Evolutionary conservation across 2,113 vertebrate species (phyloP), one percentile per base, ranked within the genome.

Genomic region (Hirundichthys speculiger): DNA sequence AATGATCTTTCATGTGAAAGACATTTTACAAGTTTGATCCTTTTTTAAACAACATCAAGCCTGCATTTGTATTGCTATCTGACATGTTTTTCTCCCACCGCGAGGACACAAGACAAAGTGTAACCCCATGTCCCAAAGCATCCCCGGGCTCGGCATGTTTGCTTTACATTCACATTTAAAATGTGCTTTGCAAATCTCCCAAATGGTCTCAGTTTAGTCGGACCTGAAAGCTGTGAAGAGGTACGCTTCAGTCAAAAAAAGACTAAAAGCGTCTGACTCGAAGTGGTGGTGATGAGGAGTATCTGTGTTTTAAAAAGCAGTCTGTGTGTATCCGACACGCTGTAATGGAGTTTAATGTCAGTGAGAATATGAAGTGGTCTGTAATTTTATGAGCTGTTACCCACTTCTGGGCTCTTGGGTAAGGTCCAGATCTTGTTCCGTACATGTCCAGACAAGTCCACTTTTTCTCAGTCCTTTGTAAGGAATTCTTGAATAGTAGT

Each of bases 131-230:
- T 66, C 55, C 63, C 40, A 64, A n/a, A 73, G 66, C 79, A 82
- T 55, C 49, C 45, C 53, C n/a, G 41, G 53, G 48, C 52, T 43
- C 12, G 21, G 73, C 50, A 65, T 66, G 41, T 80, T 84, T 75
- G 63, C 68, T 75, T 84, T 86, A 78, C 64, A 86, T 90, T 90
- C 84, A 86, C 88, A 90, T 85, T 72, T 64, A 52, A 74, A 85
- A 85, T 82, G 76, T 90, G 86, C 84, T 83, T 84, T 85, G 83
- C 84, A 91, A 91, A 92, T 90, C 86, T 77, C 66, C 61, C 59
- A 42, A 82, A 83, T 85, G 77, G 90, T 87, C 85, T 75, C 60
- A 65, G 79, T 72, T 88, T 90, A 88, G 81, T 47, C 46, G 27
- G 56, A 59, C 68, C 64, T 69, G 57, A 87, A 76, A 84, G 77